These are phyloP conservation scores for Drosophila emarginata DNA, from an alignment of 2,888 invertebrate species.

Conservation along the genomic window DNA sequence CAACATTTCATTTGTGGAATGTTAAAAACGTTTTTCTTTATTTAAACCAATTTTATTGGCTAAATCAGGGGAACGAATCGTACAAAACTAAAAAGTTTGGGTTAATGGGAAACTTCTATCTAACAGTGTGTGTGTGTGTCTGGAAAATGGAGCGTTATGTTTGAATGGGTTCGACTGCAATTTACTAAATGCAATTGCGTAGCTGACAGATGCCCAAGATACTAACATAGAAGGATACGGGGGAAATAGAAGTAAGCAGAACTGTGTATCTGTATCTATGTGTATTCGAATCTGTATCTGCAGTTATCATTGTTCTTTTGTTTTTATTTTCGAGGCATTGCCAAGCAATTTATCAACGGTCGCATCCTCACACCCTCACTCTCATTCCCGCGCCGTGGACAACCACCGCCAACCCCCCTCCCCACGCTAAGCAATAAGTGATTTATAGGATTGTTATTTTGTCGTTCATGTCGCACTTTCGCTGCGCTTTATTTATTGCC, in stretches of 20 bases:
- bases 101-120: not conserved
- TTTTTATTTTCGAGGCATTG: slow-evolving; percentile 41
- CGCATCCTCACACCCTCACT: slow-evolving; percentile 10
- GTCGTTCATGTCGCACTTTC: slow-evolving; percentile 74
- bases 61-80: slow-evolving; percentile 12
- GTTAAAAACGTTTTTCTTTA: too few species aligned
- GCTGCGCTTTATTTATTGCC: slow-evolving; percentile 52
- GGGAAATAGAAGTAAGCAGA: not conserved
- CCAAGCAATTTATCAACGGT: slow-evolving; percentile 64
- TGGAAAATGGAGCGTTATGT: slow-evolving; percentile 32
- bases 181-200: slow-evolving; percentile 65
- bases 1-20: not conserved
- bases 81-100: not conserved
- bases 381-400: too few species aligned
- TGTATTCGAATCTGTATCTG: slow-evolving; percentile 21
- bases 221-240: slow-evolving; percentile 13
- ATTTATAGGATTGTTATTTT: slow-evolving; percentile 74
- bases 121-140: not conserved
- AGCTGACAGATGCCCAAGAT: slow-evolving; percentile 61
- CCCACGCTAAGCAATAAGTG: slow-evolving; percentile 55
- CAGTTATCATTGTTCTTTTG: slow-evolving; percentile 48
- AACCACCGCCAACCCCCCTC: not conserved
- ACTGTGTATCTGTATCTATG: too few species aligned
- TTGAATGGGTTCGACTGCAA: slow-evolving; percentile 44
- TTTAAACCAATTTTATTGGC: too few species aligned